phyloP scores from a whole-genome alignment of 2,888 invertebrate species.

The Xanthorhoe designata region DNA sequence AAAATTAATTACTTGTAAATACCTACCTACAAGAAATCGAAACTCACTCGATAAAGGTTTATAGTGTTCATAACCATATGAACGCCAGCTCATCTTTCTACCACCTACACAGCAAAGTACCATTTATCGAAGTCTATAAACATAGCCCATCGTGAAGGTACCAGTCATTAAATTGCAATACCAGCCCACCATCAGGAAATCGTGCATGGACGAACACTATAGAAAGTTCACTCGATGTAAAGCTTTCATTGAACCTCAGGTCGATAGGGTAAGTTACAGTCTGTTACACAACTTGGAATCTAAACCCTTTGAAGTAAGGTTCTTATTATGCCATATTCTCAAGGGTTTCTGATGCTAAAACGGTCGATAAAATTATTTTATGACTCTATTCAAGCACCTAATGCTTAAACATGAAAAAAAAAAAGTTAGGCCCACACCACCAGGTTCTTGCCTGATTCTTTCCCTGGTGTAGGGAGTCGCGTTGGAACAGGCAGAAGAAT shows the following conservation, averaged over 20 bases:
- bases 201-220: constrained; percentile 56
- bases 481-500: no score
- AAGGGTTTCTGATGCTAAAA: background rate
- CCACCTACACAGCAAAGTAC: background rate
- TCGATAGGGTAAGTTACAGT: constrained; percentile 48
- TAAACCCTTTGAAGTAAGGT: background rate
- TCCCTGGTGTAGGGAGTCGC: no score
- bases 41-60: background rate
- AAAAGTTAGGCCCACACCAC: no score
- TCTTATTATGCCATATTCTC: background rate
- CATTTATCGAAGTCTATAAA: constrained; percentile 16
- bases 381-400: constrained; percentile 18
- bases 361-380: constrained; percentile 23
- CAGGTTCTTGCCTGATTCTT: no score
- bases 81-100: constrained; percentile 8
- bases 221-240: constrained; percentile 51
- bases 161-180: constrained; percentile 26
- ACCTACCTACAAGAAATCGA: background rate
- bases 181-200: constrained; percentile 45
- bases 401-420: no score
- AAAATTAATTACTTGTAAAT: background rate
- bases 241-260: constrained; percentile 56
- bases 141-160: constrained; percentile 15
- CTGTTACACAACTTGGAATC: constrained; percentile 20
- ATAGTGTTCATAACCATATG: background rate